Percentiles rank a stretch among this genome's conserved stretches.
These are phyloP conservation scores for Alexandromys fortis DNA, from an alignment of 2,113 vertebrate genomes.

Conservation along the genomic window DNA sequence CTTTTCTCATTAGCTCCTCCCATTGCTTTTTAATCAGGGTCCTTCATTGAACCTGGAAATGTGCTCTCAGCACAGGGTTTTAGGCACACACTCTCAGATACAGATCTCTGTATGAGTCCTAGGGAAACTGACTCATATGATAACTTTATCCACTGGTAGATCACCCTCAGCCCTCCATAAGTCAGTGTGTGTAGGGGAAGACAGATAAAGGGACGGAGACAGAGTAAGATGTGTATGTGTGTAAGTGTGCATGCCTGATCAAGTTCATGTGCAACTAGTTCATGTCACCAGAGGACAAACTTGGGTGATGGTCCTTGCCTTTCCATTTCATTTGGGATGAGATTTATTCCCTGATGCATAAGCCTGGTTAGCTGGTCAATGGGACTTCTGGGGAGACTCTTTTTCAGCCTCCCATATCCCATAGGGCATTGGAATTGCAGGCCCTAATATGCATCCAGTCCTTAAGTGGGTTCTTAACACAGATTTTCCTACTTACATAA, in stretches of 20 bases:
- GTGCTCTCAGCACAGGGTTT: neutral
- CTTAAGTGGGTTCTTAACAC: too few relatives aligned
- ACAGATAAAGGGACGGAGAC: neutral
- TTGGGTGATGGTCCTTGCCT: neutral
- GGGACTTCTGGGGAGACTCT: neutral
- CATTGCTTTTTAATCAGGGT: neutral
- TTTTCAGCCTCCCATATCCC: too few relatives aligned
- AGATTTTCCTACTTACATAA: neutral
- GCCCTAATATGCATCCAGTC: neutral
- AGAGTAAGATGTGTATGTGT: neutral
- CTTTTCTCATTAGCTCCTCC: neutral
- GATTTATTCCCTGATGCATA: neutral
- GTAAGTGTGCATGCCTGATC: too few relatives aligned
- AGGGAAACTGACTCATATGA: neutral
- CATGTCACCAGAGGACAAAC: neutral
- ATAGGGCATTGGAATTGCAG: neutral
- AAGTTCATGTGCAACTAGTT: neutral
- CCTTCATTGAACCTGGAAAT: neutral
- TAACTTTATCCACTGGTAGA: neutral
- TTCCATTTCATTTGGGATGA: neutral
- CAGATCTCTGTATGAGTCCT: neutral
- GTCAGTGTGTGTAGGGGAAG: neutral
- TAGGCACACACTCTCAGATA: neutral
- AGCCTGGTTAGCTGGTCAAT: neutral
- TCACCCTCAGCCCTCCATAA: neutral